Conservation (phyloP, 2,888 invertebrate species). For the Caenorhabditis doughertyi region DNA sequence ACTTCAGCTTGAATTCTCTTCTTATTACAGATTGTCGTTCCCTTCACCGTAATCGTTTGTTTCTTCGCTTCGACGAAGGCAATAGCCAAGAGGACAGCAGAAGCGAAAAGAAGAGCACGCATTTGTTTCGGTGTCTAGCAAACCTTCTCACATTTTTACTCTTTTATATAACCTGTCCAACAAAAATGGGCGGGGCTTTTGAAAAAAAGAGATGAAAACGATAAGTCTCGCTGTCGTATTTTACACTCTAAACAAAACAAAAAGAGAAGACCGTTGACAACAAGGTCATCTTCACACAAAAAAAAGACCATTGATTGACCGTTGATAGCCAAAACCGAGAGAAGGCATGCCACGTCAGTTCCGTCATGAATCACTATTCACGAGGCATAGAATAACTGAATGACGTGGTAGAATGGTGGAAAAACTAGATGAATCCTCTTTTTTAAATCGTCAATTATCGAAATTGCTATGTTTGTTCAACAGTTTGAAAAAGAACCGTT, state of each 20-base stretch:
- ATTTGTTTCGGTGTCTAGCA: constrained; percentile 13
- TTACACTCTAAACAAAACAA: constrained; percentile 58
- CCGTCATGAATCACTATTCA: constrained; percentile 32
- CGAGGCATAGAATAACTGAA: constrained; percentile 5
- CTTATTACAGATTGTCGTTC: constrained; percentile 64
- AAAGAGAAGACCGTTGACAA: constrained; percentile 8
- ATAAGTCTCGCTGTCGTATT: constrained; percentile 12
- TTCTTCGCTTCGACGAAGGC: constrained; percentile 60
- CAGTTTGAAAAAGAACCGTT: constrained; percentile 39
- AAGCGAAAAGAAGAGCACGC: constrained; percentile 54
- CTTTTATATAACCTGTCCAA: constrained; percentile 4
- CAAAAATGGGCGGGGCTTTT: constrained; percentile 35
- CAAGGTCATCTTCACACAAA: constrained; percentile 46
- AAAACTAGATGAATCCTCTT: constrained; percentile 22
- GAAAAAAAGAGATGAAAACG: not conserved
- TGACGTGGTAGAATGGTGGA: constrained; percentile 21
- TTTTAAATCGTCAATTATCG: constrained; percentile 28
- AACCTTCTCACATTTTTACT: not conserved
- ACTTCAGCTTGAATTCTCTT: constrained; percentile 61
- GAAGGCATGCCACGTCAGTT: constrained; percentile 49
- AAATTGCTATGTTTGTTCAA: constrained; percentile 22
- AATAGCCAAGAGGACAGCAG: constrained; percentile 35
- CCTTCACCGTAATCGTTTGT: constrained; percentile 63
- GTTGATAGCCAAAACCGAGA: constrained; percentile 10
- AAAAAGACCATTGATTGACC: constrained; percentile 29